A percentile compares a stretch with the other conserved stretches of the same genome.
Conservation (phyloP, 2,113 vertebrate genomes). For the Tragulus kanchil region DNA sequence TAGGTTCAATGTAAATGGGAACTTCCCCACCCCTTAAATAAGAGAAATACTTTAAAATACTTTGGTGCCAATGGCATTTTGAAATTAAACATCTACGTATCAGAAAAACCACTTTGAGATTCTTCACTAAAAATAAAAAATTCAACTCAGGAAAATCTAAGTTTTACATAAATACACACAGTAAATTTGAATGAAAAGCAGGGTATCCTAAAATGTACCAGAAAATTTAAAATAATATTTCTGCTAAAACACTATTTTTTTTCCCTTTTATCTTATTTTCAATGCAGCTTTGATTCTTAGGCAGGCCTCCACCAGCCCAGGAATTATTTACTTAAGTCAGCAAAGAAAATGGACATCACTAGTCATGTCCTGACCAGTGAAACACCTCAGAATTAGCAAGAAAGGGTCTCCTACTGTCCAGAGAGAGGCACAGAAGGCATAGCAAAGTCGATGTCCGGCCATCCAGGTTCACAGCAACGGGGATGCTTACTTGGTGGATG, state of each 20-base stretch:
- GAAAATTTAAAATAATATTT: neutral
- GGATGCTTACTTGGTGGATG: conserved; percentile 92
- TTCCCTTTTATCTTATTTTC: neutral
- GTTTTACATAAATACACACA: neutral
- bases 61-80: neutral
- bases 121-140: neutral
- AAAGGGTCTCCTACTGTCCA: neutral
- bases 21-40: neutral
- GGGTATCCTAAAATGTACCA: neutral
- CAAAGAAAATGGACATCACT: neutral
- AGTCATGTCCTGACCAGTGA: neutral
- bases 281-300: neutral
- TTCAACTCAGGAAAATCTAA: neutral
- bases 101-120: neutral
- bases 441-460: neutral
- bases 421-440: no score
- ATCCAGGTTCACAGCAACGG: rapidly evolving
- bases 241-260: neutral
- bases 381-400: neutral
- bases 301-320: neutral
- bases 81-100: neutral
- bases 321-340: neutral
- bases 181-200: neutral
- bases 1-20: neutral
- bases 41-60: neutral